These are phyloP conservation scores for Strigops habroptila DNA, from an alignment of 2,113 vertebrate genomes.

Conservation along the genomic window DNA sequence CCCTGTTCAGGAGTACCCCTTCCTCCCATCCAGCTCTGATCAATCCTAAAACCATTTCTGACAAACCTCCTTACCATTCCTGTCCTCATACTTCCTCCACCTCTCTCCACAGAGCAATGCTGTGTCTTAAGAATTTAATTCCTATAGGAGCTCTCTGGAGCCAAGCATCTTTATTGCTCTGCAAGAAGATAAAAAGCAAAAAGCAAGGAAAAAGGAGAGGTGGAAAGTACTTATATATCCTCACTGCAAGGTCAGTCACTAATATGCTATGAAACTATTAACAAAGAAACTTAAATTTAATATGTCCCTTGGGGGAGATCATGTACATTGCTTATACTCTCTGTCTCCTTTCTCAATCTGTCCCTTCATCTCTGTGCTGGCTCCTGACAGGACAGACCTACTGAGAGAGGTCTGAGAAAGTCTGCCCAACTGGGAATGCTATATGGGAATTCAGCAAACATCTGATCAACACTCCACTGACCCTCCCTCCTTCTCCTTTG, in stretches of 20 bases:
- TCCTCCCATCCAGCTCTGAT: not conserved
- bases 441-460: not conserved
- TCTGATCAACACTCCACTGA: rapidly evolving
- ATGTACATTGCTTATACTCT: constrained; percentile 14
- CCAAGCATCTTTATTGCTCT: not conserved
- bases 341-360: constrained; percentile 35
- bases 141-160: not conserved
- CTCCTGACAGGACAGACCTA: not conserved
- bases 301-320: constrained; percentile 49
- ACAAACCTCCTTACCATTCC: not conserved
- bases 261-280: constrained; percentile 57
- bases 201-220: not conserved
- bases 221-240: not conserved
- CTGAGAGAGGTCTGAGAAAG: not conserved
- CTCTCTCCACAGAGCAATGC: not conserved
- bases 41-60: not conserved
- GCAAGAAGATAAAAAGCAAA: constrained; percentile 37
- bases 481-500: not conserved
- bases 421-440: not conserved
- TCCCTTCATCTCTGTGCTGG: not conserved
- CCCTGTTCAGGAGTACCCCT: not conserved
- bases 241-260: constrained; percentile 66
- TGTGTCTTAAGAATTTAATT: not conserved
- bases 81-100: not conserved
- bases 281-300: constrained; percentile 68